Evolutionary conservation across 2,113 vertebrate genomes (phyloP).

Genomic region (Leucoraja erinaceus): DNA sequence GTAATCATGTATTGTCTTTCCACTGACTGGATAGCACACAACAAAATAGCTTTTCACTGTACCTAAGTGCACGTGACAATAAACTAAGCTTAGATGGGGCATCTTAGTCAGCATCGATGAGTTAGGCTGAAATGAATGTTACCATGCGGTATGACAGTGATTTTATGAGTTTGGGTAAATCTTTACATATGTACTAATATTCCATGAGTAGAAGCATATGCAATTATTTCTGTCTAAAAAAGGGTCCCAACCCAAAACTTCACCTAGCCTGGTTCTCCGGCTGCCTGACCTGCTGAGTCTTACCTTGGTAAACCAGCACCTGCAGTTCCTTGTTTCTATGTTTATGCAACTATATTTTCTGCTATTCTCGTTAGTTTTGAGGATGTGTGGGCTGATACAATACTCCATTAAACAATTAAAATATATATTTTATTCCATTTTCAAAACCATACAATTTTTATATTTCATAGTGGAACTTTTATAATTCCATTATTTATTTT

Average conservation of each 20-base stretch:
- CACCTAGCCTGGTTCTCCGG: too few relatives aligned
- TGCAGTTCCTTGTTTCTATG: too few relatives aligned
- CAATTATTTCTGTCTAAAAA: neutral
- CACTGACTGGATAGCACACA: too few relatives aligned
- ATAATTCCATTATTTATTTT: slow-evolving; percentile 2
- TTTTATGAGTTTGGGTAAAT: slow-evolving; percentile 4
- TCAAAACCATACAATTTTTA: neutral
- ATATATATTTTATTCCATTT: neutral
- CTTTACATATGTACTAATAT: neutral
- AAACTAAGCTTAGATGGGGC: too few relatives aligned
- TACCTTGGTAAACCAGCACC: too few relatives aligned
- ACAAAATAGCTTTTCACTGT: too few relatives aligned
- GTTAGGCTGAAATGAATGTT: too few relatives aligned
- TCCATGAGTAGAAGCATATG: neutral
- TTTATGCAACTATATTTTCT: neutral
- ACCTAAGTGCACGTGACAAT: too few relatives aligned
- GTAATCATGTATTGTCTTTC: too few relatives aligned
- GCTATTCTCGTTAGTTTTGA: neutral
- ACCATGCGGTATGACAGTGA: neutral
- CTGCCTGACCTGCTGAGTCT: too few relatives aligned
- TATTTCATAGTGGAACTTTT: neutral
- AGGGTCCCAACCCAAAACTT: too few relatives aligned
- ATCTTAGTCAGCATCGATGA: too few relatives aligned
- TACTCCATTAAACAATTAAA: neutral
- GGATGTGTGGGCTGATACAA: neutral